Evolutionary conservation across 2,113 vertebrate species (phyloP).

Genomic region (Stegastes partitus): DNA sequence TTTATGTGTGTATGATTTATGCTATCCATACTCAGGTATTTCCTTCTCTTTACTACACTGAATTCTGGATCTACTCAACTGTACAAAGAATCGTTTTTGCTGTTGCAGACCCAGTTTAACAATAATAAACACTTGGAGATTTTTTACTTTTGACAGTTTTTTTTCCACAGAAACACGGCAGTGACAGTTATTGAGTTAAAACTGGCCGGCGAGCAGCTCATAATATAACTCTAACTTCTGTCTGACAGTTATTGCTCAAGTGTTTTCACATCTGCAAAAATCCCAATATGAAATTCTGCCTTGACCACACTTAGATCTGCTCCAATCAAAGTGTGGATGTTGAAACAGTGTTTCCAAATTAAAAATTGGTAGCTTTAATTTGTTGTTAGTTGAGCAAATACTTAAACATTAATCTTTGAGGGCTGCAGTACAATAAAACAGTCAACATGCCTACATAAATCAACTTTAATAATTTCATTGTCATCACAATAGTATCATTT

Average conservation of each 20-base stretch:
- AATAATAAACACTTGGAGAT: not conserved
- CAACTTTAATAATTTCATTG: not conserved
- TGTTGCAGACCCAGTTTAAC: constrained; percentile 30
- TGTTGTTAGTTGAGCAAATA: not conserved
- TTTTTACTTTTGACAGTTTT: constrained; percentile 1
- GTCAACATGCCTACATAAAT: not conserved
- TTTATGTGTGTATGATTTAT: not conserved
- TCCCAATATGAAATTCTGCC: constrained; percentile 21
- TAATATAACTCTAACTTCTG: constrained; percentile 12
- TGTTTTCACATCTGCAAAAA: constrained; percentile 46
- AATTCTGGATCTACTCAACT: not conserved
- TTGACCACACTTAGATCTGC: not conserved
- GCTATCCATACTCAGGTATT: not conserved
- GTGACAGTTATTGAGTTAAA: constrained; percentile 25
- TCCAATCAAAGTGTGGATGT: constrained; percentile 13
- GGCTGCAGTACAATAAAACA: not conserved
- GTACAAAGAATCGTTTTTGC: not conserved
- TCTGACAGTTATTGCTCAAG: constrained; percentile 28
- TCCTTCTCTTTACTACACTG: not conserved
- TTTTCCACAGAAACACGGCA: constrained; percentile 36
- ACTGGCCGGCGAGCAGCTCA: constrained; percentile 4
- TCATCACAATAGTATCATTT: not conserved
- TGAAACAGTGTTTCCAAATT: constrained; percentile 11
- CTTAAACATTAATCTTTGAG: no score
- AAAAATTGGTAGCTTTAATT: not conserved